These are phyloP conservation scores for Telmatochromis bifrenatus DNA, from an alignment of 2,113 vertebrate species.

Conservation along the genomic window DNA sequence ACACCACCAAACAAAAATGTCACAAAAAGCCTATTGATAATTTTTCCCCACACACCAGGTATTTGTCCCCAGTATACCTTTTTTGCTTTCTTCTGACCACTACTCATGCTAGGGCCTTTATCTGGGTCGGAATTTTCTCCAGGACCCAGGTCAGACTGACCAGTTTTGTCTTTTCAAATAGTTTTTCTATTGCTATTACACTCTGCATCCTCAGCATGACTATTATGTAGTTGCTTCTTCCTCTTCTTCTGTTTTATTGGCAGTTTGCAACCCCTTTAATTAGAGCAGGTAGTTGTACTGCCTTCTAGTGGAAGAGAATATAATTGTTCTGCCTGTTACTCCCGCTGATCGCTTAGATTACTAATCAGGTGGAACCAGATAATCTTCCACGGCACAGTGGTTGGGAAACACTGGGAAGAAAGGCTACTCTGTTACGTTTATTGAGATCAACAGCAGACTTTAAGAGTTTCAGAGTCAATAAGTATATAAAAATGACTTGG, in stretches of 20 bases:
- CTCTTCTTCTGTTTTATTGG: not conserved
- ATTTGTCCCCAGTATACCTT: not conserved
- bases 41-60: not conserved
- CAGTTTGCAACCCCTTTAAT: not conserved
- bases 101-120: not conserved
- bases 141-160: not conserved
- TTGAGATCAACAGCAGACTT: not conserved
- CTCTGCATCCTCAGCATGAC: not conserved
- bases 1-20: not conserved
- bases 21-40: not conserved
- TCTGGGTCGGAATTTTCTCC: not conserved
- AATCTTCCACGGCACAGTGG: not conserved
- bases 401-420: not conserved
- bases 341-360: not conserved
- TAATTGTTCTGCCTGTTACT: not conserved
- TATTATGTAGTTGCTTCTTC: not conserved
- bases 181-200: not conserved
- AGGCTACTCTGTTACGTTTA: not conserved
- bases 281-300: not conserved
- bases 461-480: not conserved
- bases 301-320: not conserved
- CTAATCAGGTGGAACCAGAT: not conserved
- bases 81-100: not conserved
- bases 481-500: not conserved
- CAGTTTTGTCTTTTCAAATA: not conserved